Conservation (phyloP, 2,797 vertebrate species). For the Chiloscyllium punctatum region DNA sequence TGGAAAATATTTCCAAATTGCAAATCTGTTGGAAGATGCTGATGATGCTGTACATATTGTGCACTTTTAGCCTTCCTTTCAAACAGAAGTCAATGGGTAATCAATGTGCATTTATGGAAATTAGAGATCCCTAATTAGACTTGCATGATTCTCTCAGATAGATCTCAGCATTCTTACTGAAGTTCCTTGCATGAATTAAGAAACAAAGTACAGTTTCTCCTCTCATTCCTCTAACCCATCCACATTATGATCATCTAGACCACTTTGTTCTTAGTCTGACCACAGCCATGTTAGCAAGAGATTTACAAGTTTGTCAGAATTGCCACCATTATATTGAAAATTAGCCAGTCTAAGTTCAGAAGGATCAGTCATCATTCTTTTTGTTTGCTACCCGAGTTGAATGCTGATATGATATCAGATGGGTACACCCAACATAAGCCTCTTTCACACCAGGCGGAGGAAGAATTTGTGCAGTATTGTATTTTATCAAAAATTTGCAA, state of each 20-base stretch:
- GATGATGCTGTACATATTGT: not conserved
- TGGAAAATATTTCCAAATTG: not conserved
- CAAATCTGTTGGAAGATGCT: not conserved
- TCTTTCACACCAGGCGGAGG: not conserved
- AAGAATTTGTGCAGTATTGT: not conserved
- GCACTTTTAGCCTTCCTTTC: not conserved
- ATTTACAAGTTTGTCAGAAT: not conserved
- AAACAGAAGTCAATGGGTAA: not conserved
- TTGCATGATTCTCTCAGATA: not conserved
- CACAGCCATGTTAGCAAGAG: not conserved
- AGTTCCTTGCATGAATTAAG: not conserved
- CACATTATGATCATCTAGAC: not conserved
- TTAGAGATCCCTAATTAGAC: not conserved
- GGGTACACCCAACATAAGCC: not conserved
- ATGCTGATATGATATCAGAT: not conserved
- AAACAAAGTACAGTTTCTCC: not conserved
- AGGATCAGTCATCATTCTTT: not conserved
- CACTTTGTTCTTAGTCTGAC: not conserved
- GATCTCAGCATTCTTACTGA: not conserved
- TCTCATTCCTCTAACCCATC: not conserved
- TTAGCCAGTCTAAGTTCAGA: not conserved
- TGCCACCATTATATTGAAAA: not conserved
- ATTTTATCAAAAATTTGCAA: not conserved
- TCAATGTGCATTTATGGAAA: not conserved
- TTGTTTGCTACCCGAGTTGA: not conserved